phyloP scores from a whole-genome alignment of 2,113 vertebrate species.

The Pao palembangensis region DNA sequence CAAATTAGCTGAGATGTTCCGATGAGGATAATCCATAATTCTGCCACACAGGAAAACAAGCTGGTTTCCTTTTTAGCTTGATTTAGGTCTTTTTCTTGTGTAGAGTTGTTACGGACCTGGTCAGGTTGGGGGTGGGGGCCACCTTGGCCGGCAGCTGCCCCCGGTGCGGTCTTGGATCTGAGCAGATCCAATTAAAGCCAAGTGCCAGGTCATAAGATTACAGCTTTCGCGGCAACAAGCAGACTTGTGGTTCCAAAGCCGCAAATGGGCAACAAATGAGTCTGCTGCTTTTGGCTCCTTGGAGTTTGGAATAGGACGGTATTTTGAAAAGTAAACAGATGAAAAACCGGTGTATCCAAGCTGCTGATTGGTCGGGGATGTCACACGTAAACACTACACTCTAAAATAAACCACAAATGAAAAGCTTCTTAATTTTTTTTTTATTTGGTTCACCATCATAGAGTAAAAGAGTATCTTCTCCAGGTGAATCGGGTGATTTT shows the following conservation, averaged over 20 bases:
- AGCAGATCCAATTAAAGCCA: constrained; percentile 37
- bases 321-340: constrained; percentile 47
- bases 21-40: background rate
- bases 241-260: constrained; percentile 40
- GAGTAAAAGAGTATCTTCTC: too few relatives aligned
- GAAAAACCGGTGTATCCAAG: background rate
- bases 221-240: constrained; percentile 37
- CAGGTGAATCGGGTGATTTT: too few relatives aligned
- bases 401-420: too few relatives aligned
- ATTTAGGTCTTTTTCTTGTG: too few relatives aligned
- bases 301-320: constrained; percentile 20
- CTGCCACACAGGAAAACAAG: too few relatives aligned
- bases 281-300: constrained; percentile 1
- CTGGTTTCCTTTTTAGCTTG: too few relatives aligned
- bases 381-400: too few relatives aligned
- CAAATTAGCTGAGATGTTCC: background rate
- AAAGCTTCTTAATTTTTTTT: too few relatives aligned
- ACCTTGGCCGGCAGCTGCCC: constrained; percentile 26
- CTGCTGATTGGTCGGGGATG: too few relatives aligned
- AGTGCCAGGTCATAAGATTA: constrained; percentile 19
- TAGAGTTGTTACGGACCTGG: constrained; percentile 37
- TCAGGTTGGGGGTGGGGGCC: constrained; percentile 20
- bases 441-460: too few relatives aligned
- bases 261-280: constrained; percentile 10
- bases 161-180: constrained; percentile 12